These are phyloP conservation scores for Hemicrepidius hirtus DNA, from an alignment of 2,888 invertebrate genomes.

Conservation along the genomic window DNA sequence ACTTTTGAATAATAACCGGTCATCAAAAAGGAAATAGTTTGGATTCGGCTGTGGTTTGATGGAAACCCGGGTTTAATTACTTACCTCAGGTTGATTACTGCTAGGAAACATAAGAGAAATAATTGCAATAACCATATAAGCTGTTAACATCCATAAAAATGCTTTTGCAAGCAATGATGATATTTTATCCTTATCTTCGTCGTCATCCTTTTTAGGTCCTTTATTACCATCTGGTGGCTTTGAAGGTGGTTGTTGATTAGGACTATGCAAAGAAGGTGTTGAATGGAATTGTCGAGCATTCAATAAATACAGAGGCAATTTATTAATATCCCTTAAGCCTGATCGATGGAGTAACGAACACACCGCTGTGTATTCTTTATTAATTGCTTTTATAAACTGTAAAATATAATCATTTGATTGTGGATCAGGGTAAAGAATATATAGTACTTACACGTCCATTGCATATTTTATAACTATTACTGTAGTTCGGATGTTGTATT, in stretches of 20 bases:
- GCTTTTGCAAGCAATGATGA: constrained; percentile 84
- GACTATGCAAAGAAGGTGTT: constrained; percentile 56
- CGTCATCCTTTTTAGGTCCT: constrained; percentile 72
- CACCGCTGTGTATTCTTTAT: constrained; percentile 76
- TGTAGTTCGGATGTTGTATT: not conserved
- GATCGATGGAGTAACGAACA: constrained; percentile 74
- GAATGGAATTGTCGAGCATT: constrained; percentile 62
- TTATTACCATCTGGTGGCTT: constrained; percentile 56
- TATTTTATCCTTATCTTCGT: constrained; percentile 82
- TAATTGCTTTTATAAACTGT: not conserved
- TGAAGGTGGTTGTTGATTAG: constrained; percentile 58
- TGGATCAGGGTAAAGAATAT: not conserved
- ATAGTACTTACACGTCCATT: not conserved
- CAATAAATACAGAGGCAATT: constrained; percentile 61
- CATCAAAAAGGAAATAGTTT: no score
- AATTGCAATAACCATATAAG: constrained; percentile 83
- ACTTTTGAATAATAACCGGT: no score
- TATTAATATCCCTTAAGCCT: constrained; percentile 70
- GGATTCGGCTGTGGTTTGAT: no score
- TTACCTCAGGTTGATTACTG: constrained; percentile 83
- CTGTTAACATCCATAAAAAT: constrained; percentile 86
- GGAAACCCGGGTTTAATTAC: no score
- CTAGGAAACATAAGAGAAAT: constrained; percentile 83
- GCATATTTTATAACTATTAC: not conserved
- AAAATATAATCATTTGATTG: not conserved